Evolutionary conservation across 2,113 vertebrate genomes (phyloP).

Genomic region (Clarias batrachus): DNA sequence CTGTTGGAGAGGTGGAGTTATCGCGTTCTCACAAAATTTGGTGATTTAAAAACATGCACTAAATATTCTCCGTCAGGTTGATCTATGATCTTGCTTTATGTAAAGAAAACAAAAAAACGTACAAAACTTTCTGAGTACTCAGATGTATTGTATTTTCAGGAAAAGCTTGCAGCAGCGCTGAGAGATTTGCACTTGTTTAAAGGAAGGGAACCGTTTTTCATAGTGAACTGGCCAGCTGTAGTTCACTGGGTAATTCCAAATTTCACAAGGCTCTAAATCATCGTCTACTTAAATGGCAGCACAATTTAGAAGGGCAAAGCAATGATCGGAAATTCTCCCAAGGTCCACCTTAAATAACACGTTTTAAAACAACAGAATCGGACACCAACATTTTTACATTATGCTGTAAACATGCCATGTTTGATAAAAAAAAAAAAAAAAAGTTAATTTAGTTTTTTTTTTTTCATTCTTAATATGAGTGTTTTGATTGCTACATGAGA

Average conservation of each 20-base stretch:
- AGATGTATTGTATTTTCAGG: background rate
- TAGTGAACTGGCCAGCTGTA: constrained; percentile 1
- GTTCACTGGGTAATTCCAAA: background rate
- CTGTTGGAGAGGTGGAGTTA: no score
- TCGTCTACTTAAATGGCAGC: background rate
- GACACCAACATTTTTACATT: background rate
- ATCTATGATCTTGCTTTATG: no score
- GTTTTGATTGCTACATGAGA: no score
- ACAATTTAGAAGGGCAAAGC: background rate
- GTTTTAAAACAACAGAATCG: background rate
- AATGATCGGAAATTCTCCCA: background rate
- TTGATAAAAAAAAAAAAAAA: background rate
- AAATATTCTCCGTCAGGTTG: no score
- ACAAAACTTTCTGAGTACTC: constrained; percentile 34
- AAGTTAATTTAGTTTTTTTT: background rate
- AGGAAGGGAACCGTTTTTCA: constrained; percentile 15
- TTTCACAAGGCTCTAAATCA: constrained; percentile 16
- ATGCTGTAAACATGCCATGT: background rate
- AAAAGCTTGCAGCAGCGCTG: background rate
- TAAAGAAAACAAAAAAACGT: background rate
- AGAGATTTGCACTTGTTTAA: constrained; percentile 14
- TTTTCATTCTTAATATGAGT: background rate
- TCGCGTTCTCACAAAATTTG: no score
- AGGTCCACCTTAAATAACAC: background rate
- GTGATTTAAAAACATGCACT: no score